Evolutionary conservation across 2,888 invertebrate genomes (phyloP), one percentile per base, ranked within the genome.

Genomic region (Ormyrus thymus): DNA sequence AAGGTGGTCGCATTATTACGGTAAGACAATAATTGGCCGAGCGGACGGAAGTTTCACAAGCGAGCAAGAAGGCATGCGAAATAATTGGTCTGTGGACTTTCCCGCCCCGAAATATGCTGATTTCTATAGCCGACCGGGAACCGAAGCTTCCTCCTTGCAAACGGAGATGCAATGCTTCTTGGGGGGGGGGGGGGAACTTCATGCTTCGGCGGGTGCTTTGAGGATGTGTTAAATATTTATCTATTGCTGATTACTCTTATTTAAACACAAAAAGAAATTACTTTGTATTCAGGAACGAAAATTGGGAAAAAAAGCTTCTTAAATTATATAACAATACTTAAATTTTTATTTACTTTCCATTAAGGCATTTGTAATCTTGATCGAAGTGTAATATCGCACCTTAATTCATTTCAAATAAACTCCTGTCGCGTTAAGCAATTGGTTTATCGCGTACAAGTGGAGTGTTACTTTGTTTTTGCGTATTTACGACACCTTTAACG

Each of bases 1-100:
- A 77, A 71, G 55, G 45, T 70, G 72, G 66, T 78, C 71, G 76
- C 72, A 70, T 71, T 81, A 80, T 81, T 82, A 81, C 76, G 69
- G 73, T 79, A 80, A 82, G 79, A 81, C 76, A 76, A 79, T 82
- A 82, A 83, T 83, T 83, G 81, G 29, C 56, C n/a, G 45, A 13
- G 9, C 43, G 10, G 62, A 64, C 64, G 73, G 78, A 78, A 78
- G 69, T 78, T 81, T 76, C 58, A 70, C 76, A 77, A 73, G 68
- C 10, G 48, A 13, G 46, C 45, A 48, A 59, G 48, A 62, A 71
- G 11, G 59, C 7, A n/a, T 4, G 53, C 55, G 58, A 51, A 56
- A 58, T 66, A 50, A 65, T 56, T 66, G 48, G 58, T 45, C 10
- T 9, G 29, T 66, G 45, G 59, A 72, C 62, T 72, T 72, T 72